Evolutionary conservation across 92 coral and sea anemone genomes (phyloP), one percentile per base, ranked within the genome.

Genomic region (Bergia puertoricense): DNA sequence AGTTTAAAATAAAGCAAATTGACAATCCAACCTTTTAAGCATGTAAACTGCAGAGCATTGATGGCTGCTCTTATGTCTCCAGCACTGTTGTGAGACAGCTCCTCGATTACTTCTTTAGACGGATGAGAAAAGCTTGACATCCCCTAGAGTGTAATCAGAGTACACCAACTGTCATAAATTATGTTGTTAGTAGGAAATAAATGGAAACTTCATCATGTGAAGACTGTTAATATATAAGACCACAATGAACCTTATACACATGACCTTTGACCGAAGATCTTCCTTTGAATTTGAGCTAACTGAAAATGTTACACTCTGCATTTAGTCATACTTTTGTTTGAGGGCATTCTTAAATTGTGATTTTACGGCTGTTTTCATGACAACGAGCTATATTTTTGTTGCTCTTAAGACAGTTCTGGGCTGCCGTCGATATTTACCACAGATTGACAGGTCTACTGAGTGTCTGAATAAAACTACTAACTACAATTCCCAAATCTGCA

Each of bases 1-100:
- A 16, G 69, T 23, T 62, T 16, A 7, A 3, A 23, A 7, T 62
- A 62, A 23, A 3, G 69, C 20, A 62, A 0, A 22, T 14, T 13
- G 59, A 72, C 65, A 41, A 69, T 85, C 79, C 78, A 80, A 91
- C 98, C 98, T 95, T 87, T 95, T 42, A 93, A 91, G 78, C 97
- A 97, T 8, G 94, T 85, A 82, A 97, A 97, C 93, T 97, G 99
- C 39, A 97, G 82, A 18, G 96, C 94, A 92, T 97, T 97, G n/a
- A 97, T 94, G 23, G 98, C 94, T 59, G 98, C 94, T 44, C 99
- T 88, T 37, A 97, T 94, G 83, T 97, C 99, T 43, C 99, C 99
- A 71, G 96, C 95, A 86, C 99, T 88, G 62, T 91, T 96, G 66
- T 94, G 95, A 73, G 96, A 96, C 77, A 97, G 87, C n/a, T 89